Conservation (phyloP, 2,888 invertebrate genomes). For the Chironomus riparius region DNA sequence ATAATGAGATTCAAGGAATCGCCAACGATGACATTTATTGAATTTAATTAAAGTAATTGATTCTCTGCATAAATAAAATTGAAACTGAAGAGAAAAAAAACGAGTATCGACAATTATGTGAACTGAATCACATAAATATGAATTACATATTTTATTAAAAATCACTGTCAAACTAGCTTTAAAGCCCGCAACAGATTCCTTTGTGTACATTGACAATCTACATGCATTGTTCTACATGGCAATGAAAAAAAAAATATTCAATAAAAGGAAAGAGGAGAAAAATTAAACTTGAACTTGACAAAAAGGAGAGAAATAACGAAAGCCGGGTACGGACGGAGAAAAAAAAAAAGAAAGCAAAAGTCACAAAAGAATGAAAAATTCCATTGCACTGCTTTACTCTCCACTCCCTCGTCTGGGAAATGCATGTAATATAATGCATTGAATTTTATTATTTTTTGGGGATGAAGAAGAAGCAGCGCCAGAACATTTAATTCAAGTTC, state of each 20-base stretch:
- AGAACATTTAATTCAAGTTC: background rate
- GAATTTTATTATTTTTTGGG: background rate
- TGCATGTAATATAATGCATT: background rate
- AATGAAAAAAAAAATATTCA: background rate
- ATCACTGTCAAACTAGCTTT: background rate
- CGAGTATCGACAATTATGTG: no score
- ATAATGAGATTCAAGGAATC: no score
- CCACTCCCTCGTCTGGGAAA: constrained; percentile 26
- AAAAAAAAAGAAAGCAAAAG: background rate
- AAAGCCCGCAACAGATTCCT: background rate
- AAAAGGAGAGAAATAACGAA: background rate
- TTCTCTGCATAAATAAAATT: no score
- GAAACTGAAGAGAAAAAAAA: no score
- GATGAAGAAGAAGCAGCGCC: background rate
- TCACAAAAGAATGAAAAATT: background rate
- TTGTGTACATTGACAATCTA: background rate
- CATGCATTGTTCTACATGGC: background rate
- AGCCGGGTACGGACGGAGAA: no score
- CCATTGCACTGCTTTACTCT: background rate
- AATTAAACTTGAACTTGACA: constrained; percentile 11
- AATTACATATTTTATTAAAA: background rate
- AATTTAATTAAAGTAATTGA: no score
- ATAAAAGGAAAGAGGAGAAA: background rate
- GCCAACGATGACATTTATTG: no score
- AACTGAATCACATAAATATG: no score